phyloP scores from a whole-genome alignment of 2,888 invertebrate genomes.

The Coronaproctus castanopsis region DNA sequence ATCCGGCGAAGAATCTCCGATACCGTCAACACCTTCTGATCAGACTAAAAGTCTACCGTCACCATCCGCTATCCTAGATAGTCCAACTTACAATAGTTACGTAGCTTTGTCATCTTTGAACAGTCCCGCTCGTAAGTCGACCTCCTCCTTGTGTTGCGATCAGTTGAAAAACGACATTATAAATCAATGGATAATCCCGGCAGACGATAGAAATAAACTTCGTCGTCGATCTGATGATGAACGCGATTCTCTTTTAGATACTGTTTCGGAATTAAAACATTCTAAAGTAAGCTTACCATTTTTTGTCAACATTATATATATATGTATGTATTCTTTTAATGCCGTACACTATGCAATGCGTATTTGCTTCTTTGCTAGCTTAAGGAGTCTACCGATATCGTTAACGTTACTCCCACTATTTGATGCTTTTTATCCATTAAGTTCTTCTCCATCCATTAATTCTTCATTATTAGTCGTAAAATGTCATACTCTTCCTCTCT shows the following conservation, averaged over 20 bases:
- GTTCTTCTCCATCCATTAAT: too few relatives aligned
- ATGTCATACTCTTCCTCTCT: too few relatives aligned
- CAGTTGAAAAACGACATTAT: too few relatives aligned
- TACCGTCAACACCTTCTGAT: slow-evolving; percentile 1
- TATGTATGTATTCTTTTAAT: too few relatives aligned
- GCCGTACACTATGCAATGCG: too few relatives aligned
- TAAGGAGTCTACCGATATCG: too few relatives aligned
- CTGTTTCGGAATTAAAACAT: neutral
- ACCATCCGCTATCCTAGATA: neutral
- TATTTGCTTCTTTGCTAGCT: too few relatives aligned
- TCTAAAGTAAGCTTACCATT: too few relatives aligned
- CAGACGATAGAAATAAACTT: neutral
- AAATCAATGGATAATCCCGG: neutral
- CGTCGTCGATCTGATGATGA: neutral
- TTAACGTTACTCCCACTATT: too few relatives aligned
- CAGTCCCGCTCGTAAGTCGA: neutral
- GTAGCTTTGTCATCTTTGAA: neutral
- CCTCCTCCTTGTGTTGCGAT: neutral
- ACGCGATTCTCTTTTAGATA: neutral
- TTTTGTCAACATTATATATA: too few relatives aligned
- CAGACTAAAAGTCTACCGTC: neutral
- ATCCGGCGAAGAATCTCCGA: slow-evolving; percentile 10
- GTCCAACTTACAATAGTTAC: neutral
- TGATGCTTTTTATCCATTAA: too few relatives aligned
- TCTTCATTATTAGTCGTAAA: too few relatives aligned